Base-by-base conservation (phyloP, 35 echinoderm and acorn worm genomes). In the Lytechinus variegatus region DNA sequence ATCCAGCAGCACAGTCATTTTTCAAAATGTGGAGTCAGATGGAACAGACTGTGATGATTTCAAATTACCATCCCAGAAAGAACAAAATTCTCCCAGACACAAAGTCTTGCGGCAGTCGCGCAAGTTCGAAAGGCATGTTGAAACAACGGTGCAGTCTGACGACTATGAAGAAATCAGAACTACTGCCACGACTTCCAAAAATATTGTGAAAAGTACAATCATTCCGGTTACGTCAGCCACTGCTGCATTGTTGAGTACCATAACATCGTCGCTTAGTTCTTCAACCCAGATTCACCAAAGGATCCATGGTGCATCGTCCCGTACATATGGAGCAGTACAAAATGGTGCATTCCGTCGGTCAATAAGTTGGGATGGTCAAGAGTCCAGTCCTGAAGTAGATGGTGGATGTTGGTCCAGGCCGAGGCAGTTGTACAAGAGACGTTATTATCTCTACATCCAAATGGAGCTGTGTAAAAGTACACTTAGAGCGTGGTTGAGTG, bases 391-490 rank as follows among this genome's bases (percentile, higher is more conserved):
- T 6, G 33, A 89, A 9, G 54, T 72, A 55, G 58, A 60, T 9
- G 13, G 1, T 27, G 91, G 93, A 13, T 92, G 14, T 21, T 72
- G 28, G 51, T 27, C 44, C 24, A 52, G 8, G 12, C 87, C 44
- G 87, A 89, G 52, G 14, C 96, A 8, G 92, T 54, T 14, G 52
- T 96, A 24, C 28, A 27, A 53, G 72, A 94, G 10, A 94, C 27
- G 88, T 54, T 21, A 9, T 4, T 90, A 52, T 72, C 87, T 97
- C 53, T 94, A 94, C 94, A 97, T 97, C 55, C 96, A 97, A 87
- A 97, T 97, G 96, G 95, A 97, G 92, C 54, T 97, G 86, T 97
- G 96, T 71, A 94, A 86, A 4, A 86, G 87, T 53, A 97, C 95
- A 14, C 53, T 97, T 44, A 21, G 86, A 61, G 52, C 52, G 28